phyloP scores from a whole-genome alignment of 2,888 invertebrate genomes.

The Scotopteryx bipunctaria region DNA sequence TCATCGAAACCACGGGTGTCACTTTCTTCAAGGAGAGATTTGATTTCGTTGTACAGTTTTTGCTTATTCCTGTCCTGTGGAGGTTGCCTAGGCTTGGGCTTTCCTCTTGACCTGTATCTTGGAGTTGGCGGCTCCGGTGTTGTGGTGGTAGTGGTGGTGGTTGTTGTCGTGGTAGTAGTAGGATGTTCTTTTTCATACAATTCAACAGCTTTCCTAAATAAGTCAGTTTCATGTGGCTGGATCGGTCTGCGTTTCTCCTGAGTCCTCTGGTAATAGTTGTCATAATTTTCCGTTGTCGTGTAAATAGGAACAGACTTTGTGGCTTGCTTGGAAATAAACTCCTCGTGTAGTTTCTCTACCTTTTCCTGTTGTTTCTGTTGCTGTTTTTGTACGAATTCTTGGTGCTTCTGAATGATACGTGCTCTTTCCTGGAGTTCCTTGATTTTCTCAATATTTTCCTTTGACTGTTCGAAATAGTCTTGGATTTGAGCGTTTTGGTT shows the following conservation, averaged over 20 bases:
- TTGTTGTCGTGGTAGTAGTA: constrained; percentile 86
- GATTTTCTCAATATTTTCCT: constrained; percentile 84
- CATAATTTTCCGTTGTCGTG: constrained; percentile 77
- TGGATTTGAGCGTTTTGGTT: constrained; percentile 81
- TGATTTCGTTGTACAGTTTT: constrained; percentile 84
- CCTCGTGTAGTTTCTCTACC: constrained; percentile 87
- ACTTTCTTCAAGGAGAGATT: constrained; percentile 79
- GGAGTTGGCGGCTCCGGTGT: constrained; percentile 63
- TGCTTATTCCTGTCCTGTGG: constrained; percentile 81
- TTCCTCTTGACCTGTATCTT: constrained; percentile 62
- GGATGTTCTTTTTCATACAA: constrained; percentile 87
- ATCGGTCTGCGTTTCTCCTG: constrained; percentile 77
- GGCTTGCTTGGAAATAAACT: constrained; percentile 87
- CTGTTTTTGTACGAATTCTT: constrained; percentile 90
- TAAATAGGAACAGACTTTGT: constrained; percentile 82
- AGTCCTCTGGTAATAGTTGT: constrained; percentile 65
- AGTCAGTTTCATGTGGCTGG: constrained; percentile 85
- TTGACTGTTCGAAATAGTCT: constrained; percentile 84
- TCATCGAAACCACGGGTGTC: constrained; percentile 83
- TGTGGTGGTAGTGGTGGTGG: constrained; percentile 85
- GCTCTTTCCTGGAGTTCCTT: constrained; percentile 89
- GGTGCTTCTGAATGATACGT: constrained; percentile 88
- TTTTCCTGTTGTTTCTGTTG: constrained; percentile 91
- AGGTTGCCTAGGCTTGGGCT: constrained; percentile 66
- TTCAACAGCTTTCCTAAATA: constrained; percentile 86